phyloP scores from a whole-genome alignment of 2,888 invertebrate species.

The Petrolisthes cinctipes region DNA sequence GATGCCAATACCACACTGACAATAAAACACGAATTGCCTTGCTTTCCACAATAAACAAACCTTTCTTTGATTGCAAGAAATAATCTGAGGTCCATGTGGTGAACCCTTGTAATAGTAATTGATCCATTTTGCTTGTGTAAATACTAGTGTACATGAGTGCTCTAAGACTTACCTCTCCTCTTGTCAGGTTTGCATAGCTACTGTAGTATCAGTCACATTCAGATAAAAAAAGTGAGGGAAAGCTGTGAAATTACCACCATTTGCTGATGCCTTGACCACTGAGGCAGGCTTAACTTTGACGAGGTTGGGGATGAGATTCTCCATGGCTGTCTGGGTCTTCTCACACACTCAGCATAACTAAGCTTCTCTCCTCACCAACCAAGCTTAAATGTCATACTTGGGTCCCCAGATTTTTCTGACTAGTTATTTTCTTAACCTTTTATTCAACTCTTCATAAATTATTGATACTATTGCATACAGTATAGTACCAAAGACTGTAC shows the following conservation, averaged over 20 bases:
- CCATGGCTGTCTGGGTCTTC: neutral
- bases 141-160: neutral
- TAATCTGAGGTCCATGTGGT: too few relatives aligned
- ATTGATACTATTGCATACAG: too few relatives aligned
- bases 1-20: too few relatives aligned
- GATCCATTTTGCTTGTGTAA: too few relatives aligned
- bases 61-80: too few relatives aligned
- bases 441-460: neutral
- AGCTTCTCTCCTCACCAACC: neutral
- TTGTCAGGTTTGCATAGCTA: neutral
- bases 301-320: constrained; percentile 6
- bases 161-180: neutral
- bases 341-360: neutral
- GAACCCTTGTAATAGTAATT: too few relatives aligned
- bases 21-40: too few relatives aligned
- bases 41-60: too few relatives aligned
- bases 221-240: neutral
- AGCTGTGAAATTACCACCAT: neutral
- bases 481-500: too few relatives aligned
- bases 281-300: constrained; percentile 9
- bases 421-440: neutral
- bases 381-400: neutral
- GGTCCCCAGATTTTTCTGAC: neutral
- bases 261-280: constrained; percentile 13
- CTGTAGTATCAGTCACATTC: neutral